Evolutionary conservation across 2,888 invertebrate genomes (phyloP).

Genomic region (Leptinotarsa juncta): DNA sequence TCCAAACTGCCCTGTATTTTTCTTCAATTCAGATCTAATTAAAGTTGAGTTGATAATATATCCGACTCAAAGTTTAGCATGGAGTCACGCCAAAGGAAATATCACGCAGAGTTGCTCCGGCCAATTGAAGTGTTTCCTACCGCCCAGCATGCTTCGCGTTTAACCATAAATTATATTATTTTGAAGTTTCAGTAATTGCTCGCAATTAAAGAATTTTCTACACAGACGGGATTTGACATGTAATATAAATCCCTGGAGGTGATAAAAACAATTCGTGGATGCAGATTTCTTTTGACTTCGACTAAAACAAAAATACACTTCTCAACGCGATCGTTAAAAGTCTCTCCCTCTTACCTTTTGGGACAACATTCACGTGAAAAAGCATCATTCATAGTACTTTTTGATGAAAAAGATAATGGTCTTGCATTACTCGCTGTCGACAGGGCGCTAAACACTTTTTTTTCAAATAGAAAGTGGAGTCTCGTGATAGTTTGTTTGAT

Average conservation of each 20-base stretch:
- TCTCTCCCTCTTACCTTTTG: too few relatives aligned
- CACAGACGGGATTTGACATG: background rate
- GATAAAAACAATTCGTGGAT: background rate
- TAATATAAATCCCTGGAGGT: background rate
- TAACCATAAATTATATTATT: conserved; percentile 34
- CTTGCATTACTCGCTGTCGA: too few relatives aligned
- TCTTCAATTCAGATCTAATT: conserved; percentile 24
- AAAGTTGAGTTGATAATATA: conserved; percentile 23
- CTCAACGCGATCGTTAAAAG: too few relatives aligned
- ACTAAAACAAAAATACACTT: too few relatives aligned
- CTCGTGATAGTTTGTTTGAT: too few relatives aligned
- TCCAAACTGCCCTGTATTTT: conserved; percentile 2
- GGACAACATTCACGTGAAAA: too few relatives aligned
- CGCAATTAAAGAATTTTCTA: conserved; percentile 24
- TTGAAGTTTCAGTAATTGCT: conserved; percentile 27
- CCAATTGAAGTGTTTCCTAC: conserved; percentile 44
- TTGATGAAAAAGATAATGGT: too few relatives aligned
- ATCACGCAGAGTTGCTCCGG: conserved; percentile 44
- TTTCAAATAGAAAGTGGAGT: too few relatives aligned
- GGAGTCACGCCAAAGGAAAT: conserved; percentile 47
- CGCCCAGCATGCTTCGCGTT: conserved; percentile 44
- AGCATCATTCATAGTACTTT: too few relatives aligned
- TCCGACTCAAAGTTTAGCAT: conserved; percentile 31
- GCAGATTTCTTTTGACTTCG: background rate
- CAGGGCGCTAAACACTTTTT: too few relatives aligned